These are phyloP conservation scores for Pogonognathellus flavescens DNA, from an alignment of 1,140 invertebrate genomes.

Conservation along the genomic window DNA sequence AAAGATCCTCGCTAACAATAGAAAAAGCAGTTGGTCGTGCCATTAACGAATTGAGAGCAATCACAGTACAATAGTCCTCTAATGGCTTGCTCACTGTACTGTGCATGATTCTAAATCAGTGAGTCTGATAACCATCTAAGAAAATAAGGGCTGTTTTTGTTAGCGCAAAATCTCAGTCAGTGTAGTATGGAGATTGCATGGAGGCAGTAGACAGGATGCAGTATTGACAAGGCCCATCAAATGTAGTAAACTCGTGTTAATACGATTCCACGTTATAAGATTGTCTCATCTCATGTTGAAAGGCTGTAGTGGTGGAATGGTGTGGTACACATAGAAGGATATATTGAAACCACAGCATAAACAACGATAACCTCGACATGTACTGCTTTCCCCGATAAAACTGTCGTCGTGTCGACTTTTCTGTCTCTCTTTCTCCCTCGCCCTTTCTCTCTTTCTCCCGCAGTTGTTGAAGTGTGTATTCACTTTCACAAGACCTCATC, in stretches of 20 bases:
- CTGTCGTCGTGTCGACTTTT: slow-evolving; percentile 1
- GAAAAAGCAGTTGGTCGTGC: slow-evolving; percentile 15
- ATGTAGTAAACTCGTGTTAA: background rate
- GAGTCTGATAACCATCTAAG: background rate
- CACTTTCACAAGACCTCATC: slow-evolving; percentile 37
- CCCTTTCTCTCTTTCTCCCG: background rate
- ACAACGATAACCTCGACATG: background rate
- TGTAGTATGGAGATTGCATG: background rate
- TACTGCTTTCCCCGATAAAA: background rate
- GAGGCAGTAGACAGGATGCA: background rate
- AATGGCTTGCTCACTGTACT: slow-evolving; percentile 18
- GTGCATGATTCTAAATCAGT: background rate
- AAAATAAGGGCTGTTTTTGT: slow-evolving; percentile 8
- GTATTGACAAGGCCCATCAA: background rate
- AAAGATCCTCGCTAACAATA: slow-evolving; percentile 3
- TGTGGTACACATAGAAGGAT: background rate
- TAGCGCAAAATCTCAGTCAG: background rate
- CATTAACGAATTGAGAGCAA: slow-evolving; percentile 45
- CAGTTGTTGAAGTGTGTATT: background rate
- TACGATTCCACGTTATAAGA: no score
- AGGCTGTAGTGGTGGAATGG: no score
- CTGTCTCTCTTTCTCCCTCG: background rate
- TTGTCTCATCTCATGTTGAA: background rate
- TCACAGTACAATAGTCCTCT: slow-evolving; percentile 31
- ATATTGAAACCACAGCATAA: background rate